phyloP scores from a whole-genome alignment of 2,888 invertebrate species.

The Cyclophora punctaria region DNA sequence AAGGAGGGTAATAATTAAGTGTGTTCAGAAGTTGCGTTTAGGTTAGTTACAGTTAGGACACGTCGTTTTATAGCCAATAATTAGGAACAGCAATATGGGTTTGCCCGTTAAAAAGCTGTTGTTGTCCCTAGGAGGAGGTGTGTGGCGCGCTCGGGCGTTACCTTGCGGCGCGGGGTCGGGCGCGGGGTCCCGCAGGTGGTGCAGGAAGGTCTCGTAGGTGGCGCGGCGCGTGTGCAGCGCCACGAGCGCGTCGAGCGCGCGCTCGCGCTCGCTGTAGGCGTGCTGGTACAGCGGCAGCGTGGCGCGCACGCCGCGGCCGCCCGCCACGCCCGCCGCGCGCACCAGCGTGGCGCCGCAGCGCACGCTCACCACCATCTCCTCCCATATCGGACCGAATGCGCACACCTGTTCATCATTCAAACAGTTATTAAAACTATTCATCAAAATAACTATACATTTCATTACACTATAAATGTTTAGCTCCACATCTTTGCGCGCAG shows the following conservation, averaged over 20 bases:
- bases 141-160: slow-evolving; percentile 3
- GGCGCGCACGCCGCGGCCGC: slow-evolving; percentile 92
- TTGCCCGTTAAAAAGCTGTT: no score
- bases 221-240: slow-evolving; percentile 88
- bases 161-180: slow-evolving; percentile 14
- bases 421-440: no score
- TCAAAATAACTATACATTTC: no score
- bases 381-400: slow-evolving; percentile 96
- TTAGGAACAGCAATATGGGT: no score
- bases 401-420: no score
- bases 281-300: slow-evolving; percentile 93
- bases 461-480: no score
- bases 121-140: no score
- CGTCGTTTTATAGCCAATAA: no score
- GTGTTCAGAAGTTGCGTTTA: background rate
- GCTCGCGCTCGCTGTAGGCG: slow-evolving; percentile 93
- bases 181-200: slow-evolving; percentile 52
- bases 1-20: background rate
- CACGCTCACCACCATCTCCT: slow-evolving; percentile 83
- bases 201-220: slow-evolving; percentile 89
- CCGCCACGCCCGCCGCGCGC: slow-evolving; percentile 89
- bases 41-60: no score
- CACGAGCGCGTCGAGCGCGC: slow-evolving; percentile 89
- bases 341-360: slow-evolving; percentile 86
- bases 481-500: no score